These are phyloP conservation scores for Stichodactyla mertensii DNA, from an alignment of 64 coral and sea anemone genomes.

Conservation along the genomic window DNA sequence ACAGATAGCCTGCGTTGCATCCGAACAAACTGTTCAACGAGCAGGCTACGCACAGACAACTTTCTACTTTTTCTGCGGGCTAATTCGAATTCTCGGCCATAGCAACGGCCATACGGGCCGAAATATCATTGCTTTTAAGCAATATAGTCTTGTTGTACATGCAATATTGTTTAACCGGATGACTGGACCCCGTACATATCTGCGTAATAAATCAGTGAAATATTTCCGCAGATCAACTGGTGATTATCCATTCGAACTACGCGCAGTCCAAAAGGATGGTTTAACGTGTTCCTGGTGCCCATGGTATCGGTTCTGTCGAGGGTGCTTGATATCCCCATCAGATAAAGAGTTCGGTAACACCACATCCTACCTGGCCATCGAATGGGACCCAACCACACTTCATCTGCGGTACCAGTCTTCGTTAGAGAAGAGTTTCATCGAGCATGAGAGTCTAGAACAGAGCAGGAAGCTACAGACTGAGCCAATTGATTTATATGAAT, in stretches of 20 bases:
- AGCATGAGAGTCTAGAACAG: slow-evolving; percentile 83
- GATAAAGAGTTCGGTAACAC: slow-evolving; percentile 81
- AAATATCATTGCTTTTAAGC: no score
- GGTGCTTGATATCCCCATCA: slow-evolving; percentile 68
- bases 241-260: slow-evolving; percentile 83
- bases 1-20: no score
- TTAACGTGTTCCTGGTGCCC: slow-evolving; percentile 88
- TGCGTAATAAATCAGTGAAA: neutral
- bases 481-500: slow-evolving; percentile 95
- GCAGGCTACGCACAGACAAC: no score
- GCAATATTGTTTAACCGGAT: no score
- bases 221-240: slow-evolving; percentile 23
- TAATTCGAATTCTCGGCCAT: no score
- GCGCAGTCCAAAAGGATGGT: slow-evolving; percentile 88
- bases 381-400: slow-evolving; percentile 96
- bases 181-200: no score
- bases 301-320: slow-evolving; percentile 95
- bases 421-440: slow-evolving; percentile 72
- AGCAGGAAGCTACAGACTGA: slow-evolving; percentile 91
- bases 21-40: no score
- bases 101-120: no score
- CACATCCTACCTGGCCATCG: slow-evolving; percentile 81
- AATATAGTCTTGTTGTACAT: no score
- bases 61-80: no score
- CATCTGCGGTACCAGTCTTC: slow-evolving; percentile 95